phyloP scores from a whole-genome alignment of 1,140 invertebrate species.

The Berghia stephanieae region DNA sequence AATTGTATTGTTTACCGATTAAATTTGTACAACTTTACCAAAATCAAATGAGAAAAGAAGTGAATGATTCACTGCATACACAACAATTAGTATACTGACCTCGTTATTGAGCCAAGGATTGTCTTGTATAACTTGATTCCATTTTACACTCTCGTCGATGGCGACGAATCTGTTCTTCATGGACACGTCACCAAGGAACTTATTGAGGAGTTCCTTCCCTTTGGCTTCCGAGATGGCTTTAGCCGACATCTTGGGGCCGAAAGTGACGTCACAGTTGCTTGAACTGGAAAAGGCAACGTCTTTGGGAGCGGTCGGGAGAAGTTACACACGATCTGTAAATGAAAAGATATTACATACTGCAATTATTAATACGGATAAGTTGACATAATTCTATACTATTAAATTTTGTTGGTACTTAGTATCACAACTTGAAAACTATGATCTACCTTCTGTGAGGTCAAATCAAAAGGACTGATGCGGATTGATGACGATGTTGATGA shows the following conservation, averaged over 20 bases:
- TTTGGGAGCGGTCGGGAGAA: neutral
- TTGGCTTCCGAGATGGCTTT: constrained; percentile 97
- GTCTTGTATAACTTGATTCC: constrained; percentile 78
- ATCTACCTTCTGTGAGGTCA: neutral
- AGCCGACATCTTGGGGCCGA: constrained; percentile 83
- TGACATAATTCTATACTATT: neutral
- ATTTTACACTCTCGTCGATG: constrained; percentile 78
- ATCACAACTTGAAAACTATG: too few species aligned
- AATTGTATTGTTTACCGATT: neutral
- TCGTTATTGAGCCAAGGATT: constrained; percentile 89
- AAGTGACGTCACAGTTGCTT: neutral
- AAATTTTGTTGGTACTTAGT: neutral
- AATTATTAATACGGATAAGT: neutral
- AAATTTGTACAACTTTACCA: too few species aligned
- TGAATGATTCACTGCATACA: too few species aligned
- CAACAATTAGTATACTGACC: constrained; percentile 64
- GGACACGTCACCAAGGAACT: constrained; percentile 78
- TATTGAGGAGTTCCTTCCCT: constrained; percentile 93
- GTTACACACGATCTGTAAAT: neutral
- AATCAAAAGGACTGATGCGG: neutral
- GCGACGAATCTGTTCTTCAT: constrained; percentile 72
- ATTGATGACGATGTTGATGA: constrained; percentile 8
- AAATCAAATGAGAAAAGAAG: too few species aligned
- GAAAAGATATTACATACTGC: neutral
- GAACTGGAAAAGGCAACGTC: neutral